Base-by-base conservation (phyloP, 2,113 vertebrate species). In the Engraulis encrasicolus region DNA sequence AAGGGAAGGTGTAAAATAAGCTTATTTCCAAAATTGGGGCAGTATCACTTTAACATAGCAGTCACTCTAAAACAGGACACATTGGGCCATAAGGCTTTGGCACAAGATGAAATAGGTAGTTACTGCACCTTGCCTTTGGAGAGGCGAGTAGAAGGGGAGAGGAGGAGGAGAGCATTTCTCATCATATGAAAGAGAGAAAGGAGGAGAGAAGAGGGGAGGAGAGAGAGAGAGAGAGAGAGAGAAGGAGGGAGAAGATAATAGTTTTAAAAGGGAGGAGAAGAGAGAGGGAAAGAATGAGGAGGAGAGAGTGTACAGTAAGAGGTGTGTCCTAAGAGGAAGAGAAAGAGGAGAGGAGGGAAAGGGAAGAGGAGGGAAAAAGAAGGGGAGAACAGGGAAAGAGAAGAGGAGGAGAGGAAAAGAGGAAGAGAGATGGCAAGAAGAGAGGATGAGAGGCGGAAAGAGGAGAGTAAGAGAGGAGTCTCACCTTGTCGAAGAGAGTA, bases 401-500 rank as follows among this genome's bases (percentile, higher is more conserved):
- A 11, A 18, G 50, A 31, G 20, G 81, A 87, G 85, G 81, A 82
- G 77, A 81, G 87, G 81, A 54, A 90, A 78, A 31, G 80, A 86
- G 85, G 80, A 83, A 52, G 74, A 78, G 71, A 83, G 81, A 85
- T 82, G 83, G 71, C 66, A 45, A 82, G 81, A 83, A 77, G 45
- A 85, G 54, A 18, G 54, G 40, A 2, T 15, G 19, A 50, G 87
- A 88, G 1, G 17, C 83, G 74, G 85, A 37, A 50, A 83, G 81
- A 84, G 85, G 45, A 50, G 31, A 80, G 48, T 91, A 92, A 91
- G 87, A 87, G 91, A 95, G 92, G 88, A 95, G 95, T 5, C 54
- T 61, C 11, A 96, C 95, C 95, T 96, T 95, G 91, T 96, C 95
- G 93, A 92, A 95, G 90, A 96, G 93, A 86, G 93, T 93, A 93